A percentile compares a stretch with the other conserved stretches of the same genome.
These are phyloP conservation scores for Enoplosus armatus DNA, from an alignment of 2,797 vertebrate species.

Conservation along the genomic window DNA sequence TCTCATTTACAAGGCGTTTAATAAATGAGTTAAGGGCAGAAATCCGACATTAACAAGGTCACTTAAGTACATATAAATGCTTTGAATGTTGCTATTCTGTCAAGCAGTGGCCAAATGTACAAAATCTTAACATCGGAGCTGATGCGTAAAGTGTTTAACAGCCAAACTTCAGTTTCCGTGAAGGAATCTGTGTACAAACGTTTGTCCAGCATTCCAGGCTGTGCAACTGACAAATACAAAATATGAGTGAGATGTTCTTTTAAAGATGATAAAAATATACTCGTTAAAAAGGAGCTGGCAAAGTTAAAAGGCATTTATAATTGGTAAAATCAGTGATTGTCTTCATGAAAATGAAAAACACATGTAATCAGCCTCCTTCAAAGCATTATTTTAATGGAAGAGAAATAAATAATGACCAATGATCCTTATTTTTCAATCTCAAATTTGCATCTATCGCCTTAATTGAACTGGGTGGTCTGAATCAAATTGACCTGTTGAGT, in stretches of 20 bases:
- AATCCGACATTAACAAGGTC: neutral
- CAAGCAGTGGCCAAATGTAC: neutral
- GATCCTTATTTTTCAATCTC: neutral
- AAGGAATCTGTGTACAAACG: conserved; percentile 2
- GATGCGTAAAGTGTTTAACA: neutral
- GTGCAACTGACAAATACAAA: neutral
- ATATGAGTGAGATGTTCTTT: neutral
- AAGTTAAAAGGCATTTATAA: neutral
- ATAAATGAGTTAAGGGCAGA: neutral
- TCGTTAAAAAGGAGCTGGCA: neutral
- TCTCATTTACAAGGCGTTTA: neutral
- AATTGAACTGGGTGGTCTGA: neutral
- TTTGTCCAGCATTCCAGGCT: neutral
- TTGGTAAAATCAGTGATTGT: neutral
- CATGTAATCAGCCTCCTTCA: neutral
- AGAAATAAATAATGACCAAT: neutral
- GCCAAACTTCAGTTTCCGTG: neutral
- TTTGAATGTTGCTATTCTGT: neutral
- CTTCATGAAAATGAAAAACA: neutral
- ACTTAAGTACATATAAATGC: neutral
- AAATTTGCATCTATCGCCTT: neutral
- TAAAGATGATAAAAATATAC: neutral
- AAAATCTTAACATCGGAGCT: neutral
- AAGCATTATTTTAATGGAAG: neutral
- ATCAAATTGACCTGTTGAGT: neutral